Conservation (phyloP, 2,888 invertebrate species). For the Drosophila nr. perissopoda region DNA sequence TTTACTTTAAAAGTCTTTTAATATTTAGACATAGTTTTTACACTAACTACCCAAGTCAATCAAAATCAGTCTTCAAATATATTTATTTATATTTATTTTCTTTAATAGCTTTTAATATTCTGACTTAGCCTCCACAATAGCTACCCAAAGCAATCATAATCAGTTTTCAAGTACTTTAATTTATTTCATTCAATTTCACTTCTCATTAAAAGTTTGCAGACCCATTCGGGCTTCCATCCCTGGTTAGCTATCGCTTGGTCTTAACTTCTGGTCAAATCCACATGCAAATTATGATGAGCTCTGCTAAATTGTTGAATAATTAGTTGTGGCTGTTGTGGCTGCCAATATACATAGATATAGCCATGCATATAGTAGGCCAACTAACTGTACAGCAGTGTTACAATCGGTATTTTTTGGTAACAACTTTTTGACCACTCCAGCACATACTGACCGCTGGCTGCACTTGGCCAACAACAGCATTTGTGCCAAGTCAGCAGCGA, state of each 20-base stretch:
- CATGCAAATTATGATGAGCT: conserved; percentile 84
- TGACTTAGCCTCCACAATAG: background rate
- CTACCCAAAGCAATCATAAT: background rate
- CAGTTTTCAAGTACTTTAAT: background rate
- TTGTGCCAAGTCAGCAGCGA: conserved; percentile 72
- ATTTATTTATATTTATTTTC: background rate
- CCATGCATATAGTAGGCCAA: conserved; percentile 21
- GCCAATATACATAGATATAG: conserved; percentile 6
- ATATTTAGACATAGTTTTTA: background rate
- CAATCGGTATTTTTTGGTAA: conserved; percentile 32
- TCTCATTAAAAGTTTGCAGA: conserved; percentile 1
- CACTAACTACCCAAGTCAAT: background rate
- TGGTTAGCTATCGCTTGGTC: conserved; percentile 36
- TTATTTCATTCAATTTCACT: background rate
- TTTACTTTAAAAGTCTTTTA: background rate
- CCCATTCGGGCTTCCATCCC: conserved; percentile 31
- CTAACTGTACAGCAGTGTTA: conserved; percentile 47
- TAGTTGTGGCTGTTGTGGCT: conserved; percentile 46
- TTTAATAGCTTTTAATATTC: background rate
- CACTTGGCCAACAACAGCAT: conserved; percentile 23
- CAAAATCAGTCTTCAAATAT: background rate
- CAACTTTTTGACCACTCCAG: conserved; percentile 48
- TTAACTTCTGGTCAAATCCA: conserved; percentile 73
- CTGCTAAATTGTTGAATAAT: conserved; percentile 79
- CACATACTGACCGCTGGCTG: background rate